Evolutionary conservation across 1,140 invertebrate species (phyloP).

Genomic region (Pemphigus obesinymphae): DNA sequence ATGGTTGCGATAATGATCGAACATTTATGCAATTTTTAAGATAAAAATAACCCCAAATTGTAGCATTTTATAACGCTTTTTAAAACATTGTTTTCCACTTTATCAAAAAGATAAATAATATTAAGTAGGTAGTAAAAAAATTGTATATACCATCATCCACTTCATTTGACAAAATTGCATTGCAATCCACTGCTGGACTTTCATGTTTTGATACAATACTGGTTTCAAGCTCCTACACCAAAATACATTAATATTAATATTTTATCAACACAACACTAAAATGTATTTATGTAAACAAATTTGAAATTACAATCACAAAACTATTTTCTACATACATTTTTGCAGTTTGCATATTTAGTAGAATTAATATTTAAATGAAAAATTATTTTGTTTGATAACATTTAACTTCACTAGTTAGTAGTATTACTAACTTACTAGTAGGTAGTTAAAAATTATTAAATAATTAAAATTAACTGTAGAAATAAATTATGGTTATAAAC

Average conservation of each 20-base stretch:
- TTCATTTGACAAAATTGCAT: not conserved
- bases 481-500: not conserved
- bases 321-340: not conserved
- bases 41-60: not conserved
- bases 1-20: not conserved
- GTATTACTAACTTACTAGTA: not conserved
- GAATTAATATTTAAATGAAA: not conserved
- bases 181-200: not conserved
- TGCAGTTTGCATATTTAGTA: not conserved
- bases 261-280: not conserved
- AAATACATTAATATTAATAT: not conserved
- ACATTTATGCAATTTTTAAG: not conserved
- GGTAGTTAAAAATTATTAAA: not conserved
- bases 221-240: not conserved
- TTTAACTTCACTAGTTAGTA: not conserved
- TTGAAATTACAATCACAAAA: not conserved
- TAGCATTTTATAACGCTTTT: not conserved
- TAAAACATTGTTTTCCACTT: not conserved
- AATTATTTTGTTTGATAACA: not conserved
- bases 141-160: not conserved
- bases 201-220: not conserved
- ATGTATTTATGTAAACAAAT: not conserved
- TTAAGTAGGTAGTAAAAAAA: not conserved
- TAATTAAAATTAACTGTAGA: not conserved
- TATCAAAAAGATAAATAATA: not conserved